phyloP scores from a whole-genome alignment of 2,113 vertebrate species.

The Lepidiolamprologus cunningtoni region DNA sequence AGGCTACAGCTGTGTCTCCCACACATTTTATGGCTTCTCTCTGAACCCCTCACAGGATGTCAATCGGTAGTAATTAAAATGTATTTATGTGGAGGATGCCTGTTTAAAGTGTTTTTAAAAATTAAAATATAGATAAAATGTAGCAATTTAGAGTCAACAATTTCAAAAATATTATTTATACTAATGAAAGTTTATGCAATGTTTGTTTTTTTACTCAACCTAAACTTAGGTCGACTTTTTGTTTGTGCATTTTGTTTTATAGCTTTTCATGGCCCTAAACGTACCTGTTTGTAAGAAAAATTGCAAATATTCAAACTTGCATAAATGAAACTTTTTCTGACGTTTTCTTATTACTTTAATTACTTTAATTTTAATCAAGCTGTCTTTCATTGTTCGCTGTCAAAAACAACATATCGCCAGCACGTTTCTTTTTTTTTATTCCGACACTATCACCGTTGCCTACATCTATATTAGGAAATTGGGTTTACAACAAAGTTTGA shows the following conservation, averaged over 20 bases:
- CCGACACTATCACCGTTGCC: background rate
- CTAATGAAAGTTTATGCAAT: background rate
- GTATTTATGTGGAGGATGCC: background rate
- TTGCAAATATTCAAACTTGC: background rate
- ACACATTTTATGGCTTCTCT: background rate
- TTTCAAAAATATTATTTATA: background rate
- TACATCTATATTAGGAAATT: conserved; percentile 28
- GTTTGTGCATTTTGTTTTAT: background rate
- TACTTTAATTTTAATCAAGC: conserved; percentile 6
- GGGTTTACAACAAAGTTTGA: conserved; percentile 45
- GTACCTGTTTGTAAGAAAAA: background rate
- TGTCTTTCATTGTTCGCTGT: background rate
- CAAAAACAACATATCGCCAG: background rate
- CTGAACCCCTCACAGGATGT: background rate
- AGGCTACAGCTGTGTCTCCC: background rate
- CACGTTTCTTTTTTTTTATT: background rate
- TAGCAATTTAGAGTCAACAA: background rate
- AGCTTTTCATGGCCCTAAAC: background rate
- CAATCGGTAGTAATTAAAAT: background rate
- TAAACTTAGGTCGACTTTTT: background rate
- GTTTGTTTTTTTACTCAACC: background rate
- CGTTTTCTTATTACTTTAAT: background rate
- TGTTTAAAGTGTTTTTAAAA: background rate
- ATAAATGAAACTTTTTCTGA: background rate
- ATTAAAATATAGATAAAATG: background rate